phyloP scores from a whole-genome alignment of 2,113 vertebrate species.

The Junco hyemalis region DNA sequence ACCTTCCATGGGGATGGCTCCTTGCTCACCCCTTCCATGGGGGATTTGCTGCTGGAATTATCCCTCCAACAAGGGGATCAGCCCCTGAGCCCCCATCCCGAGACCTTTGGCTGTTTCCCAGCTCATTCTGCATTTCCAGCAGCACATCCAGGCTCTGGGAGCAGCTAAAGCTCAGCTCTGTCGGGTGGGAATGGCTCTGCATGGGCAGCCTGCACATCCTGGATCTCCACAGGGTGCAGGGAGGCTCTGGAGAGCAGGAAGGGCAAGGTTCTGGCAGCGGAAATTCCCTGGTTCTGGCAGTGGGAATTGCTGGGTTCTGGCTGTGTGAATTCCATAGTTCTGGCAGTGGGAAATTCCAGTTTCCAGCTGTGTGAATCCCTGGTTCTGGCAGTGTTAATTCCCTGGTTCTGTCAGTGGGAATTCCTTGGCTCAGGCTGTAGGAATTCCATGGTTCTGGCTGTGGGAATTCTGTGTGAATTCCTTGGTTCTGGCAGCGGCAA shows the following conservation, averaged over 20 bases:
- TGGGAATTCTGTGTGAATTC: rapidly evolving
- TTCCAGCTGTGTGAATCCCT: too few relatives aligned
- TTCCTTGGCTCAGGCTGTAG: rapidly evolving
- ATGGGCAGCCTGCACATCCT: rapidly evolving
- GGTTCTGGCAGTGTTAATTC: rapidly evolving
- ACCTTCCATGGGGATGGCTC: neutral
- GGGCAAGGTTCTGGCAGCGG: rapidly evolving
- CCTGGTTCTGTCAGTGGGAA: too few relatives aligned
- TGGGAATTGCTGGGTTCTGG: too few relatives aligned
- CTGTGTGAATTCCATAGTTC: neutral
- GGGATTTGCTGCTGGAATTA: neutral
- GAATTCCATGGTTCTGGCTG: neutral
- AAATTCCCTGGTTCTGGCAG: rapidly evolving
- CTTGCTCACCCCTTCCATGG: neutral
- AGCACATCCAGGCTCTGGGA: neutral
- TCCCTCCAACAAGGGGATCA: neutral
- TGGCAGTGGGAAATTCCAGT: too few relatives aligned
- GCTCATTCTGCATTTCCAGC: neutral
- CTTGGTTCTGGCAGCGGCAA: neutral
- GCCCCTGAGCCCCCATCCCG: neutral
- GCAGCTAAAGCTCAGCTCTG: neutral
- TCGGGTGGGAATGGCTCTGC: neutral
- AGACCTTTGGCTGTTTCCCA: neutral
- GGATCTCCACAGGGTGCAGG: neutral
- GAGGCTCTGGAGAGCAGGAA: too few relatives aligned